phyloP scores from a whole-genome alignment of 1,140 invertebrate genomes.

The Orchestia grillus region DNA sequence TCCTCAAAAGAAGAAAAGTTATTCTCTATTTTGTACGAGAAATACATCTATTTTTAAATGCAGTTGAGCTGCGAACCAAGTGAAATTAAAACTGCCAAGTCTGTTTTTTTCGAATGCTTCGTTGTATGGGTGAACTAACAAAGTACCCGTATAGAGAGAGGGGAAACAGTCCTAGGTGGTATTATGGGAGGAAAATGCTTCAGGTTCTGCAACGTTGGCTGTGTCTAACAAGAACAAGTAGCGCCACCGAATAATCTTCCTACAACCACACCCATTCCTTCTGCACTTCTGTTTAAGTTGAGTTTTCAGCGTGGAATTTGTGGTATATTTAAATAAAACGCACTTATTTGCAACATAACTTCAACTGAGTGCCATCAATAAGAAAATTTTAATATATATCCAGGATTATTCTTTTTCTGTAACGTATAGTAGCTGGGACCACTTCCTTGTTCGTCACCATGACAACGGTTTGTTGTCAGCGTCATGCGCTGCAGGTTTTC shows the following conservation, averaged over 20 bases:
- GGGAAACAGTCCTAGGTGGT: background rate
- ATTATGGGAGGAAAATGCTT: background rate
- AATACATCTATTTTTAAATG: background rate
- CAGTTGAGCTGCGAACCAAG: background rate
- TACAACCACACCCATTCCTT: no score
- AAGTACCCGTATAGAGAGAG: background rate
- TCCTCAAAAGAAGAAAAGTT: background rate
- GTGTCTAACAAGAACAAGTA: no score
- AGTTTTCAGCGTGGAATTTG: no score
- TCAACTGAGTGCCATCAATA: background rate
- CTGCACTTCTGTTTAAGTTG: no score
- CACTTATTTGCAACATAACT: background rate
- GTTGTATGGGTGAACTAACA: background rate
- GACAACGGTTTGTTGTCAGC: conserved; percentile 4
- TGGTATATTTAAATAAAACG: no score
- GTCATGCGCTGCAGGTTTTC: background rate
- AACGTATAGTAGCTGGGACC: background rate
- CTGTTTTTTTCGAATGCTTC: background rate
- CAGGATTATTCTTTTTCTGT: background rate
- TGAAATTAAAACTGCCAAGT: background rate
- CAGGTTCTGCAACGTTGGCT: no score
- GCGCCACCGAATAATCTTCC: no score
- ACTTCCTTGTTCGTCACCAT: background rate
- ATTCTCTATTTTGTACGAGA: background rate
- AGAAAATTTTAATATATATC: no score